These are phyloP conservation scores for Lepidochrysops patricia DNA, from an alignment of 2,888 invertebrate species.

Conservation along the genomic window DNA sequence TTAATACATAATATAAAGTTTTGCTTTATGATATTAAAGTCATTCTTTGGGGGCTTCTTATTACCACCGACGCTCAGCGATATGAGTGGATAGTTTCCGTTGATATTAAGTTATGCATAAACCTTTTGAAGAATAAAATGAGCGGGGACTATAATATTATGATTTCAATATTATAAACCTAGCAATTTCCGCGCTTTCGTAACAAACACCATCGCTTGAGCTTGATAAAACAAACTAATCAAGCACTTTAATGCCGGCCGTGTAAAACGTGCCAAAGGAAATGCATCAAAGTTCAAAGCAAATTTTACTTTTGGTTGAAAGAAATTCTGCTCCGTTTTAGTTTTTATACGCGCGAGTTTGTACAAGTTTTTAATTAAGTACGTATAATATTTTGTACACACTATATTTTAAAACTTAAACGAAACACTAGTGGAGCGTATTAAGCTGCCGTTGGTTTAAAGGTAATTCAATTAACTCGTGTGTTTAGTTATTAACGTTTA, in stretches of 20 bases:
- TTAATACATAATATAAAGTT: no score
- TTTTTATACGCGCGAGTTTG: not conserved
- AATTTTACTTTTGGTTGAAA: slow-evolving; percentile 8
- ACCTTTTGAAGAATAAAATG: not conserved
- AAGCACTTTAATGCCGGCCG: not conserved
- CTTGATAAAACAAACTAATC: slow-evolving; percentile 10
- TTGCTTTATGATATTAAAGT: not conserved
- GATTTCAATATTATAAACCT: not conserved
- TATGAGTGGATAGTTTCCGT: not conserved
- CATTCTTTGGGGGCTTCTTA: not conserved
- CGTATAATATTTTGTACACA: not conserved
- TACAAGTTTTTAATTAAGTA: slow-evolving; percentile 6
- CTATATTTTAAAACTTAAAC: not conserved
- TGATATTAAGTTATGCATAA: not conserved
- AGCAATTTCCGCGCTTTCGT: not conserved
- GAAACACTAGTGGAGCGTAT: not conserved
- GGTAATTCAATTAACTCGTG: not conserved
- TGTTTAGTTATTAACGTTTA: not conserved
- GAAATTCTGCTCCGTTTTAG: not conserved
- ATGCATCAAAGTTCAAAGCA: slow-evolving; percentile 8
- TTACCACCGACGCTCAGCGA: not conserved
- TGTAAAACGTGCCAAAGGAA: slow-evolving; percentile 11
- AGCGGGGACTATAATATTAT: not conserved
- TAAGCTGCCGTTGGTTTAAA: not conserved
- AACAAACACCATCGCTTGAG: not conserved